Evolutionary conservation across 2,888 invertebrate species (phyloP).

Genomic region (Ptychoptera albimana): DNA sequence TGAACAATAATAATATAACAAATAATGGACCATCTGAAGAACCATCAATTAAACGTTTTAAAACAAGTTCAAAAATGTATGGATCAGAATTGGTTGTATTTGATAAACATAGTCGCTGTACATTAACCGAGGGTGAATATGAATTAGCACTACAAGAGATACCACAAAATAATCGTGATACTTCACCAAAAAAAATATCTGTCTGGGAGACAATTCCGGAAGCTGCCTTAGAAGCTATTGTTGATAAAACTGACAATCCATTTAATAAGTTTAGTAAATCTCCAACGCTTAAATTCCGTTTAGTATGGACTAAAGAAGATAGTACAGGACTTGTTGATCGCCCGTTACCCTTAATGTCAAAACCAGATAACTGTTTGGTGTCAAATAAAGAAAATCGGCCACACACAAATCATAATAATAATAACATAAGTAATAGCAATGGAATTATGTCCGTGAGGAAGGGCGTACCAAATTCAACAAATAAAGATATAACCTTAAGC

Average conservation of each 20-base stretch:
- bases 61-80: slow-evolving; percentile 34
- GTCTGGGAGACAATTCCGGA: slow-evolving; percentile 48
- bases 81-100: slow-evolving; percentile 71
- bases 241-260: slow-evolving; percentile 29
- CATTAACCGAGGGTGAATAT: slow-evolving; percentile 79
- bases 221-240: slow-evolving; percentile 23
- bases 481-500: slow-evolving; percentile 19
- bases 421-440: no score
- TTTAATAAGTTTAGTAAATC: slow-evolving; percentile 65
- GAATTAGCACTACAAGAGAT: slow-evolving; percentile 72
- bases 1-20: background rate
- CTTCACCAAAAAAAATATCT: slow-evolving; percentile 52
- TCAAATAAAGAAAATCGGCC: background rate
- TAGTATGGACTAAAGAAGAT: slow-evolving; percentile 68
- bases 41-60: slow-evolving; percentile 53
- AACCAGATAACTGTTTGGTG: slow-evolving; percentile 1
- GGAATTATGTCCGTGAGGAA: background rate
- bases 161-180: slow-evolving; percentile 19
- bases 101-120: slow-evolving; percentile 76
- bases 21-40: slow-evolving; percentile 32
- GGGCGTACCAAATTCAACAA: slow-evolving; percentile 10
- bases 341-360: slow-evolving; percentile 34
- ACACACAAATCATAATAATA: background rate
- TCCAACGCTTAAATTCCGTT: slow-evolving; percentile 68
- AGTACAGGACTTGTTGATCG: slow-evolving; percentile 48